These are phyloP conservation scores for Syngnathus rostellatus DNA, from an alignment of 2,797 vertebrate genomes.

Conservation along the genomic window DNA sequence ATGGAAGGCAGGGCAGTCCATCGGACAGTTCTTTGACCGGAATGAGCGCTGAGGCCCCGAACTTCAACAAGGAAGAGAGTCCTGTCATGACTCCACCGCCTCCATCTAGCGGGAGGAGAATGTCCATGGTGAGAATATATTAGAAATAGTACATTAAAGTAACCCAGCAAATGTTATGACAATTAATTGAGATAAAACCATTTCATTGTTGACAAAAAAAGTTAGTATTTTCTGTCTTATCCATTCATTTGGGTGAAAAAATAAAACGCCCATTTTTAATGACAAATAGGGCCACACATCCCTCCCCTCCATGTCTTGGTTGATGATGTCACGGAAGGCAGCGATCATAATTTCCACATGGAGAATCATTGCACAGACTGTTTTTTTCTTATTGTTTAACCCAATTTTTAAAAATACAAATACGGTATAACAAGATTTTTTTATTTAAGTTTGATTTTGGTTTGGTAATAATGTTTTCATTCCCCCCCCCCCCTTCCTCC, in stretches of 20 bases:
- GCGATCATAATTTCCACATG: too few species aligned
- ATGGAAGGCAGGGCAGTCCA: conserved; percentile 63
- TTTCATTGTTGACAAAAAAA: too few species aligned
- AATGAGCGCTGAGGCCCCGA: conserved; percentile 58
- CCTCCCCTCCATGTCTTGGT: too few species aligned
- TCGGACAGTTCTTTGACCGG: conserved; percentile 71
- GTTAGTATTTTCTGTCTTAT: too few species aligned
- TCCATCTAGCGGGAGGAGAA: conserved; percentile 67
- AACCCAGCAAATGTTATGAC: background rate
- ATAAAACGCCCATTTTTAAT: too few species aligned
- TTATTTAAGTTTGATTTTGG: background rate
- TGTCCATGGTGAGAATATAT: conserved; percentile 81
- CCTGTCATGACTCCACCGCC: conserved; percentile 62
- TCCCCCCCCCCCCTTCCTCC: conserved; percentile 1
- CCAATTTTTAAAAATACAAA: background rate
- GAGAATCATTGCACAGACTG: too few species aligned
- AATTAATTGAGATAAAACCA: background rate
- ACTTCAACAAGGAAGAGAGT: conserved; percentile 59
- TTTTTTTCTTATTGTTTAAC: too few species aligned
- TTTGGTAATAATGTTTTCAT: background rate
- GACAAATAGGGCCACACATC: too few species aligned
- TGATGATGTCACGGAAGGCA: too few species aligned
- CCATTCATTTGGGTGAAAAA: too few species aligned
- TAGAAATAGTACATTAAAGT: background rate
- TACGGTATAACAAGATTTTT: background rate